Evolutionary conservation across 2,797 vertebrate species (phyloP), one percentile per base, ranked within the genome.

Genomic region (Toxotes lorentzi): DNA sequence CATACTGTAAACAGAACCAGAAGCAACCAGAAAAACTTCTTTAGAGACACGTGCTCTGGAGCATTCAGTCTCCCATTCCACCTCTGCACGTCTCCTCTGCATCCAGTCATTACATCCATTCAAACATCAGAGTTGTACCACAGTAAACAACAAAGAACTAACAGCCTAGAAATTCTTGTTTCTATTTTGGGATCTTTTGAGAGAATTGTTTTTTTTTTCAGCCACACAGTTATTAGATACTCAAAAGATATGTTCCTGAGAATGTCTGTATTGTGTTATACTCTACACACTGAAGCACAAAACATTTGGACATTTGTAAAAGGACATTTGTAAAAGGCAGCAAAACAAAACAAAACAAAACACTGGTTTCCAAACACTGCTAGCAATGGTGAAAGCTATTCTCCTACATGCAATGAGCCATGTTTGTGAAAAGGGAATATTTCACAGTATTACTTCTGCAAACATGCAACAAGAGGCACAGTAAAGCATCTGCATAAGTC

Each of bases 31-130:
- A n/a, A n/a, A n/a, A n/a, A 8, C 47, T 47, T 35, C 63, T 84
- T 71, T 65, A n/a, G 66, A 66, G 40, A 38, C 35, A 60, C 23
- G 4, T 41, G n/a, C 12, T 59, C 24, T 40, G n/a, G 45, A 62
- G 59, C 41, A 63, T 34, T 74, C 11, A 14, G 35, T 59, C 9
- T 58, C 51, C 24, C 23, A 63, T 38, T 23, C 43, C 6, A 24
- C 43, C 35, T 43, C 60, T 17, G 27, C 65, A 60, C 19, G 27
- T 76, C 64, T 76, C 51, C 17, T 70, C 67, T 43, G 38, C 53
- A 48, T 67, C 63, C 24, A 38, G 51, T 41, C 61, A 73, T 66
- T 70, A 27, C 50, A 76, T 76, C 67, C 8, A 65, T 68, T 78
- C 12, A 38, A 47, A 74, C 27, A 67, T 53, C 17, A 13, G 16